Base-by-base conservation (phyloP, 1,140 invertebrate genomes). In the Mactra quadrangularis region DNA sequence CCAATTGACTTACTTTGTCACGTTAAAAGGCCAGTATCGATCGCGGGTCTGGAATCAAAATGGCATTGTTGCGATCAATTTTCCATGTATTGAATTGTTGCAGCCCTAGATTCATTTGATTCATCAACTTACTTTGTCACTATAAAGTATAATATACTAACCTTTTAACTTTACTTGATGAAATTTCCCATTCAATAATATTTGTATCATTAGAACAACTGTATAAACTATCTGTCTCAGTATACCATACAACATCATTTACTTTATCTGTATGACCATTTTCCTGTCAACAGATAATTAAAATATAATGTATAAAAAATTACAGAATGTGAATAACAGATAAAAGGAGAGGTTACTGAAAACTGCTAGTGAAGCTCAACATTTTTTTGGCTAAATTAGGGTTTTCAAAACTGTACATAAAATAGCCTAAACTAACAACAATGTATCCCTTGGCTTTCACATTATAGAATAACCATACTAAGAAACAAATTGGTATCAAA, bases 121-220 rank as follows among this genome's bases (percentile, higher is more conserved):
- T n/a, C n/a, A n/a, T n/a, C n/a, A n/a, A n/a, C n/a, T n/a, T n/a
- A n/a, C n/a, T n/a, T n/a, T n/a, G n/a, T n/a, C n/a, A n/a, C n/a
- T n/a, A n/a, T n/a, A n/a, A n/a, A n/a, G n/a, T n/a, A n/a, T n/a
- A n/a, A n/a, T n/a, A 29, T 29, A 86, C 88, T 87, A 89, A 94
- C 93, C 92, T 91, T 89, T 92, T 93, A n/a, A 94, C 85, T 74
- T 86, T 89, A 81, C 87, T 85, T 68, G 86, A 87, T 33, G 89
- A 72, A 13, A 95, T 82, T 90, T 93, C 90, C 94, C 94, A 95
- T 75, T 94, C 89, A 9, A 94, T 84, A 78, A 95, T 91, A 82
- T 91, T 85, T 62, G 92, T 91, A 84, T 94, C 93, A 87, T 92
- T 92, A 66, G 92, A 92, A 68, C 94, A 94, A 45, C 94, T 94